Evolutionary conservation across 2,888 invertebrate genomes (phyloP).

Genomic region (Herminia tarsipennalis): DNA sequence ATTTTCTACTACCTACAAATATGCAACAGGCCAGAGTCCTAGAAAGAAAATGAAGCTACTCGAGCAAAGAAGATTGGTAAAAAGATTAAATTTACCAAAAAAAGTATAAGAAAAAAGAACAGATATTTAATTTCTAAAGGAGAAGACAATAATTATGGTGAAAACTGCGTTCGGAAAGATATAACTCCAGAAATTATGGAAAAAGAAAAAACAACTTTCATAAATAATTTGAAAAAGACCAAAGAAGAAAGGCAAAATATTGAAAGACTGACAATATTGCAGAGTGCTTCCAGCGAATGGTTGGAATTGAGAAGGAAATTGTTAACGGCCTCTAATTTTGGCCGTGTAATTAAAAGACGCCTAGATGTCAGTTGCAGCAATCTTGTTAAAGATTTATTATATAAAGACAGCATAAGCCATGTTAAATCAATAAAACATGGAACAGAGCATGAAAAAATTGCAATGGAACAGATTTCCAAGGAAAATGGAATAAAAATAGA

Average conservation of each 20-base stretch:
- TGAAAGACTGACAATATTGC: constrained; percentile 2
- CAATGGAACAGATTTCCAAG: not conserved
- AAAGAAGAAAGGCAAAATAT: constrained; percentile 4
- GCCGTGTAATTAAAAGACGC: constrained; percentile 6
- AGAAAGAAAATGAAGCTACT: not conserved
- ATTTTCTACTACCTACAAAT: not conserved
- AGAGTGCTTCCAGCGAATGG: constrained; percentile 10
- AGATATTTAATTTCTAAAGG: not conserved
- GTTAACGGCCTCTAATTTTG: constrained; percentile 13
- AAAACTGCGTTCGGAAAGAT: not conserved
- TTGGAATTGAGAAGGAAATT: constrained; percentile 5
- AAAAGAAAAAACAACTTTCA: no score
- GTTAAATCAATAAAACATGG: no score
- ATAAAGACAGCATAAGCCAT: no score
- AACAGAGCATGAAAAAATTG: not conserved
- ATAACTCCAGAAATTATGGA: not conserved
- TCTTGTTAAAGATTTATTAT: not conserved
- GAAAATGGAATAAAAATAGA: not conserved
- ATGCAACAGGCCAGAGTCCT: not conserved
- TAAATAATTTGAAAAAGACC: not conserved
- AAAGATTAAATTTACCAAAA: no score
- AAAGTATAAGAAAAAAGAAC: not conserved
- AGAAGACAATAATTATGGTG: not conserved
- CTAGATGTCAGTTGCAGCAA: constrained; percentile 8
- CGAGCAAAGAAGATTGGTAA: not conserved